Percentiles rank a stretch among this genome's conserved stretches.
Evolutionary conservation across 2,113 vertebrate genomes (phyloP).

Genomic region (Malaclemys terrapin): DNA sequence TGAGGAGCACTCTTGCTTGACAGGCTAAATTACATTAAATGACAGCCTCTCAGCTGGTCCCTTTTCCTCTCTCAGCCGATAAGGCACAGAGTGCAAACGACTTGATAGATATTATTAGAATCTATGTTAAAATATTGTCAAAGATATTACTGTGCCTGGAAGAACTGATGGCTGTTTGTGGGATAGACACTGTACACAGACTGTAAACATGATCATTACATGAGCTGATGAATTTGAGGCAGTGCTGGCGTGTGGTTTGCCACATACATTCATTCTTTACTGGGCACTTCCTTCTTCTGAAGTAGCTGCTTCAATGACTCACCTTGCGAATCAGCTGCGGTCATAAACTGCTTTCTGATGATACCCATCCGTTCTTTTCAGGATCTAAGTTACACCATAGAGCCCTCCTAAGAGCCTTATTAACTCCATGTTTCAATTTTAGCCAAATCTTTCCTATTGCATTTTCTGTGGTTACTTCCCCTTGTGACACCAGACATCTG

Average conservation of each 20-base stretch:
- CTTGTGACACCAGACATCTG: neutral
- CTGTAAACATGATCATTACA: neutral
- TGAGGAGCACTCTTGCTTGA: conserved; percentile 13
- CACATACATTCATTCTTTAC: conserved; percentile 46
- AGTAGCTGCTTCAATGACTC: conserved; percentile 55
- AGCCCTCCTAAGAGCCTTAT: neutral
- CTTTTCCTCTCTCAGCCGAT: conserved; percentile 51
- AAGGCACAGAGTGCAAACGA: conserved; percentile 47
- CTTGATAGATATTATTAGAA: conserved; percentile 50
- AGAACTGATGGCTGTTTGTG: neutral
- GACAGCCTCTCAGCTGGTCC: conserved; percentile 49
- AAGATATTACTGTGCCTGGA: conserved; percentile 14
- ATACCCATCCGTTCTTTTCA: conserved; percentile 3
- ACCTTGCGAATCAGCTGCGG: conserved; percentile 64
- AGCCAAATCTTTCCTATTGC: neutral
- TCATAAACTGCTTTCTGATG: neutral
- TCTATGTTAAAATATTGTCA: conserved; percentile 45
- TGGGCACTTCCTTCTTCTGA: conserved; percentile 48
- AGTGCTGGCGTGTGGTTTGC: conserved; percentile 59
- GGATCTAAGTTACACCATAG: neutral
- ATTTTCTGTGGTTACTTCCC: neutral
- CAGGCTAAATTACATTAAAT: conserved; percentile 61
- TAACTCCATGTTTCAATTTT: conserved; percentile 5
- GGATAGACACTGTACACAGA: neutral
- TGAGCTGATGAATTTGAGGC: conserved; percentile 36